Base-by-base conservation (phyloP, 2,113 vertebrate species). In the Ctenodactylus gundi region DNA sequence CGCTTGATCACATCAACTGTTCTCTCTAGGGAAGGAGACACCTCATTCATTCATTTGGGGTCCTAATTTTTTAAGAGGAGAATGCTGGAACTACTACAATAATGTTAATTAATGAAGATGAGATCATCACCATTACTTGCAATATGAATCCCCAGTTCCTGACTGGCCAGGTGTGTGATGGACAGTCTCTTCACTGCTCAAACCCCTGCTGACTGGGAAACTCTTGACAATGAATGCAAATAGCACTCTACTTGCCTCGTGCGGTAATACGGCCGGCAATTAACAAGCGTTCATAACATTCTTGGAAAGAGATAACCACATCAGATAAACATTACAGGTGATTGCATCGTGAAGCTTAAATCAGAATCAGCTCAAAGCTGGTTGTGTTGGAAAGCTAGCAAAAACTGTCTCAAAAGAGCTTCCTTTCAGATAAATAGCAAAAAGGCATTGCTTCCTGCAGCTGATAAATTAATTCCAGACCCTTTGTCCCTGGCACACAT, bases 101-200 rank as follows among this genome's bases (percentile, higher is more conserved):
- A 85, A 78, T 92, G 84, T 91, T 90, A 95, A 95, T 89, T 91
- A 94, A 93, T 86, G 83, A 91, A 88, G 83, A 94, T 84, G 81
- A 87, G 55, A 72, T 81, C 87, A 60, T 91, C 64, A 96, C 85
- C 60, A 81, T 95, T 85, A 62, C 44, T 57, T 62, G 67, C 34
- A 85, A 85, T 87, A 91, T 44, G 81, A 93, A 87, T 91, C 95
- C 64, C 70, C 51, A 73, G 44, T 55, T 89, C 75, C 55, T 85
- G 39, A 46, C 81, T 80, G 23, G 62, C 93, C 97, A 94, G 84
- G 51, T 97, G 94, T 91, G 85, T 84, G 94, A 95, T 46, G 88
- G 58, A 57, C 88, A 70, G n/a, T 93, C 68, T 78, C 53, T 80
- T 81, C 23, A 84, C 27, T 1, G 60, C 36, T 91, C 80, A 91